Evolutionary conservation across 2,888 invertebrate genomes (phyloP).

Genomic region (Ophion obscuratus): DNA sequence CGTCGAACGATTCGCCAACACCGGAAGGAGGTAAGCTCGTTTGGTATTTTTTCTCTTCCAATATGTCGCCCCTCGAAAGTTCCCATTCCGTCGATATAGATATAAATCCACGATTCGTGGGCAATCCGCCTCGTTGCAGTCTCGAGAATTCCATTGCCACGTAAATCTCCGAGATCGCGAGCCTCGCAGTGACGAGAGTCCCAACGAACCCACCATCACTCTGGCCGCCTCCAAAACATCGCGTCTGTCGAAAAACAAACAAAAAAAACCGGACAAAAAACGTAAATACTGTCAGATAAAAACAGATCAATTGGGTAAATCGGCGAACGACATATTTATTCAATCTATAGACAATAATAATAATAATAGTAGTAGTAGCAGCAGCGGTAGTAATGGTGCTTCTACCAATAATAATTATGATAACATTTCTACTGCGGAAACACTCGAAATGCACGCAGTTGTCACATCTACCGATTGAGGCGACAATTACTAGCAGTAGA

Average conservation of each 20-base stretch:
- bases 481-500: not conserved
- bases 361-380: conserved; percentile 24
- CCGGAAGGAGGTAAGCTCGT: conserved; percentile 39
- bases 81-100: not conserved
- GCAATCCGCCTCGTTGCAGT: conserved; percentile 23
- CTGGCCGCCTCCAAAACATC: not conserved
- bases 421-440: conserved; percentile 1
- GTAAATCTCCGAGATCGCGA: conserved; percentile 38
- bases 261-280: conserved; percentile 1
- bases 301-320: conserved; percentile 33
- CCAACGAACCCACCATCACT: not conserved
- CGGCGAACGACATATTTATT: conserved; percentile 53
- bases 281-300: not conserved
- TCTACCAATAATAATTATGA: not conserved
- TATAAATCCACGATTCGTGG: not conserved
- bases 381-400: not conserved
- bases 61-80: not conserved
- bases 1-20: conserved; percentile 31
- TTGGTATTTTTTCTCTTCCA: not conserved
- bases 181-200: not conserved
- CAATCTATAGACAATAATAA: conserved; percentile 30
- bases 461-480: not conserved
- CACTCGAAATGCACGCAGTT: conserved; percentile 57
- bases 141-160: conserved; percentile 59
- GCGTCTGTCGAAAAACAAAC: conserved; percentile 4